These are phyloP conservation scores for Aphelenchoides avenae DNA, from an alignment of 1,140 invertebrate species.

Conservation along the genomic window DNA sequence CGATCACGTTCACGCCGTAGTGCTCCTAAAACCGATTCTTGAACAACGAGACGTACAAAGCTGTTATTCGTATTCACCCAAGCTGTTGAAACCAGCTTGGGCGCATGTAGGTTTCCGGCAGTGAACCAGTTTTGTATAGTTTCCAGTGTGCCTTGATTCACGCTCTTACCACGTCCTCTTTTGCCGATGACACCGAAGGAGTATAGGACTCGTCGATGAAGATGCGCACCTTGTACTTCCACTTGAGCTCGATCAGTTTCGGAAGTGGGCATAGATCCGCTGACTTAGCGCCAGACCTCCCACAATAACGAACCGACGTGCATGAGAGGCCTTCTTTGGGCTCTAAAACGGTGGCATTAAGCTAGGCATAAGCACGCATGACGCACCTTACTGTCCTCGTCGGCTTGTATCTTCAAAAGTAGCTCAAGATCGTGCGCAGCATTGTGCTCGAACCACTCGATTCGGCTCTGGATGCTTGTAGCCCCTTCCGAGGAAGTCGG, in stretches of 20 bases:
- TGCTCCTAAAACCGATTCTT: slow-evolving; percentile 54
- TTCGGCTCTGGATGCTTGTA: slow-evolving; percentile 80
- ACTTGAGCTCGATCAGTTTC: slow-evolving; percentile 74
- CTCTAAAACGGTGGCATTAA: slow-evolving; percentile 65
- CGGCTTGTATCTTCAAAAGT: slow-evolving; percentile 70
- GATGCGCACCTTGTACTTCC: slow-evolving; percentile 81
- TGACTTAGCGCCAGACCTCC: slow-evolving; percentile 85
- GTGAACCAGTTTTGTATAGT: slow-evolving; percentile 26
- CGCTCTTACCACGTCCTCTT: slow-evolving; percentile 67
- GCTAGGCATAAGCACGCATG: neutral
- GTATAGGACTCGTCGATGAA: slow-evolving; percentile 86
- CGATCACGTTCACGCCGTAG: slow-evolving; percentile 48
- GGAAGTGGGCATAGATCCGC: slow-evolving; percentile 82
- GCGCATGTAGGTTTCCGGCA: no score
- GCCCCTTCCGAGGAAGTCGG: slow-evolving; percentile 86
- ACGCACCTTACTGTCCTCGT: slow-evolving; percentile 67
- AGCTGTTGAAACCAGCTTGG: no score
- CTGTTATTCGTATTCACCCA: no score
- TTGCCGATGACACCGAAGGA: slow-evolving; percentile 84
- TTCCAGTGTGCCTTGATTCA: neutral
- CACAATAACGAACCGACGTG: slow-evolving; percentile 78
- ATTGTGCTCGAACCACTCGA: slow-evolving; percentile 89
- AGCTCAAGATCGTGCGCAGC: slow-evolving; percentile 76
- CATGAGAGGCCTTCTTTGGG: slow-evolving; percentile 71
- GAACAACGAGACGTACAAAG: no score